Evolutionary conservation across 2,797 vertebrate species (phyloP).

Genomic region (Bucorvus abyssinicus): DNA sequence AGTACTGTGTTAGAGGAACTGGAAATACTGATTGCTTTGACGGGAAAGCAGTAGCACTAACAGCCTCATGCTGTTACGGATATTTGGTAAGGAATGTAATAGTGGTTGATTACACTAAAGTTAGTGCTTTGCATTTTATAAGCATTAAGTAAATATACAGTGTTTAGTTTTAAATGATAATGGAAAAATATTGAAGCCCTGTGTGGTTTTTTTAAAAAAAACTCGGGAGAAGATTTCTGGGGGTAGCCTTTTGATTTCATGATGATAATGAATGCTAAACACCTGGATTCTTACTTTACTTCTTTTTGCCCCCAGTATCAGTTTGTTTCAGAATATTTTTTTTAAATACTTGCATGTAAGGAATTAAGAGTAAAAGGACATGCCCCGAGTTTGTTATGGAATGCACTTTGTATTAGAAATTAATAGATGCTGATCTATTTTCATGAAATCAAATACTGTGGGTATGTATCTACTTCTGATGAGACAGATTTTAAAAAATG

Average conservation of each 20-base stretch:
- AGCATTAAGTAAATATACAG: neutral
- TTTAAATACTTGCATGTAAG: neutral
- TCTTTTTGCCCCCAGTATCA: neutral
- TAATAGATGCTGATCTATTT: neutral
- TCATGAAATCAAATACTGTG: neutral
- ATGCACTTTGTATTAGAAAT: neutral
- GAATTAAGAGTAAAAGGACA: neutral
- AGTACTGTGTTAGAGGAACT: neutral
- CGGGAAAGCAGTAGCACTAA: neutral
- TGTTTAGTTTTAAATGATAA: neutral
- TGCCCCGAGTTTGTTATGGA: neutral
- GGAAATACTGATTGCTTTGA: neutral
- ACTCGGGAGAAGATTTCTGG: neutral
- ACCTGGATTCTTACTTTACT: neutral
- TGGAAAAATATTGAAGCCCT: neutral
- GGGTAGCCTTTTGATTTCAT: neutral
- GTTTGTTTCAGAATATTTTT: neutral
- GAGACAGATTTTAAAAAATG: neutral
- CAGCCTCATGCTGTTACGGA: neutral
- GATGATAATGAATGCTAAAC: neutral
- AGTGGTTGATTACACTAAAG: neutral
- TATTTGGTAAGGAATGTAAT: neutral
- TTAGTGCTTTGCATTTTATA: neutral
- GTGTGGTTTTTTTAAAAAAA: neutral
- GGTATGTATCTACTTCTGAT: neutral